Conservation (phyloP, 2,888 invertebrate species). For the Campoplex capitator region DNA sequence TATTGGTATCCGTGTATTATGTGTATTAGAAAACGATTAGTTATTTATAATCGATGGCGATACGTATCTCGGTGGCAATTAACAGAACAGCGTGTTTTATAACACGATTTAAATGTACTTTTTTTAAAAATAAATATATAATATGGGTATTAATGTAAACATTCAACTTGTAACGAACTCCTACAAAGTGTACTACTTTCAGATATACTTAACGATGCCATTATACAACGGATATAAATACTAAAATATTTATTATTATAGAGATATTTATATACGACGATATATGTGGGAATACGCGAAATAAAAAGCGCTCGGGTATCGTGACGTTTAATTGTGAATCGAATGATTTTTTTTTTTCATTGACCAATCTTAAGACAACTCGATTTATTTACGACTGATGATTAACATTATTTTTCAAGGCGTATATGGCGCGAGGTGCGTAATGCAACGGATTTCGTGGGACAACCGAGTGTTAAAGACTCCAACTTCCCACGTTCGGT, state of each 20-base stretch:
- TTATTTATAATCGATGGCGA: conserved; percentile 57
- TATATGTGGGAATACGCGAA: conserved; percentile 11
- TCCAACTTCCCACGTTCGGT: conserved; percentile 51
- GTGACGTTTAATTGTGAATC: conserved; percentile 45
- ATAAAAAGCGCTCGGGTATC: neutral
- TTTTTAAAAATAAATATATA: neutral
- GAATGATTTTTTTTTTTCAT: conserved; percentile 58
- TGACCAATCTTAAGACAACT: conserved; percentile 39
- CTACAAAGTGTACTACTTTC: conserved; percentile 52
- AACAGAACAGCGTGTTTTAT: conserved; percentile 47
- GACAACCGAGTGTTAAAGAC: conserved; percentile 29
- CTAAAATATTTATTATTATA: conserved; percentile 11
- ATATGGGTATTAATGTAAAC: conserved; percentile 13
- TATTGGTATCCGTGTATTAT: conserved; percentile 8
- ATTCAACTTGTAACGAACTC: conserved; percentile 13
- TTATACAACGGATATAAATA: conserved; percentile 18
- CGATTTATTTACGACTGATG: conserved; percentile 57
- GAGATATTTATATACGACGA: neutral
- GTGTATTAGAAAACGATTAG: conserved; percentile 53
- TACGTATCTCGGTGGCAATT: conserved; percentile 58
- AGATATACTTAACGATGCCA: conserved; percentile 34
- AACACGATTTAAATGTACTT: conserved; percentile 28
- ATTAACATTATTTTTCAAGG: conserved; percentile 53
- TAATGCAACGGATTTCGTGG: conserved; percentile 24
- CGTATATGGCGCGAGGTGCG: conserved; percentile 16